Conservation (phyloP, 1,140 invertebrate genomes). For the Drosophila simulans region DNA sequence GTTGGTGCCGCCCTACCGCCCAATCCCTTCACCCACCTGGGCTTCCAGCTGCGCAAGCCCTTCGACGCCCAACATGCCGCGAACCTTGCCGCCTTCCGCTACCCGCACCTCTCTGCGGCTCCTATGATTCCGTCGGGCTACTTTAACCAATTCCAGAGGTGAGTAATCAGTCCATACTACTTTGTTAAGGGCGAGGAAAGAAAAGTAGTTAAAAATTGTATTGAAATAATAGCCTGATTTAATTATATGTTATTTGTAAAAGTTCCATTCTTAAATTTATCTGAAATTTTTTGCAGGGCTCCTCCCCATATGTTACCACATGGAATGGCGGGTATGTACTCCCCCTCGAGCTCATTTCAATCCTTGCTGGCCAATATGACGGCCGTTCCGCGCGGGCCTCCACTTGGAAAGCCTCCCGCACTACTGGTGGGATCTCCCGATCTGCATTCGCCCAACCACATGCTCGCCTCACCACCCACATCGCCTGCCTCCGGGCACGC, state of each 20-base stretch:
- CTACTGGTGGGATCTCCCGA: constrained; percentile 82
- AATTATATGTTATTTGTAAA: neutral
- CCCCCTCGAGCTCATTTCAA: constrained; percentile 91
- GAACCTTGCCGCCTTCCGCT: constrained; percentile 87
- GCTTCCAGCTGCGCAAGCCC: constrained; percentile 90
- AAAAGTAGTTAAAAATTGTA: neutral
- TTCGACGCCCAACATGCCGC: constrained; percentile 88
- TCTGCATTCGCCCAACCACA: constrained; percentile 77
- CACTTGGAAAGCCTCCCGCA: constrained; percentile 69
- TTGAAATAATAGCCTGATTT: neutral
- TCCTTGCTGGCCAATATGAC: constrained; percentile 93
- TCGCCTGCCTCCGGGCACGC: constrained; percentile 86
- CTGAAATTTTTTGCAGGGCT: constrained; percentile 79
- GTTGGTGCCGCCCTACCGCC: constrained; percentile 89
- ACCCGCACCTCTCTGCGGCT: constrained; percentile 86
- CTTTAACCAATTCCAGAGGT: constrained; percentile 85
- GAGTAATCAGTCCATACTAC: constrained; percentile 16
- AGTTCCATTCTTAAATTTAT: neutral
- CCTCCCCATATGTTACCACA: constrained; percentile 88
- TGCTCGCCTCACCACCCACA: constrained; percentile 85
- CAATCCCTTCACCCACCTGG: constrained; percentile 91
- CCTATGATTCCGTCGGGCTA: constrained; percentile 85
- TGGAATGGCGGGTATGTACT: constrained; percentile 87
- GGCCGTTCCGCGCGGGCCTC: constrained; percentile 86
- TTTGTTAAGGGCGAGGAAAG: neutral